phyloP scores from a whole-genome alignment of 2,113 vertebrate species.

The Delphinus delphis region DNA sequence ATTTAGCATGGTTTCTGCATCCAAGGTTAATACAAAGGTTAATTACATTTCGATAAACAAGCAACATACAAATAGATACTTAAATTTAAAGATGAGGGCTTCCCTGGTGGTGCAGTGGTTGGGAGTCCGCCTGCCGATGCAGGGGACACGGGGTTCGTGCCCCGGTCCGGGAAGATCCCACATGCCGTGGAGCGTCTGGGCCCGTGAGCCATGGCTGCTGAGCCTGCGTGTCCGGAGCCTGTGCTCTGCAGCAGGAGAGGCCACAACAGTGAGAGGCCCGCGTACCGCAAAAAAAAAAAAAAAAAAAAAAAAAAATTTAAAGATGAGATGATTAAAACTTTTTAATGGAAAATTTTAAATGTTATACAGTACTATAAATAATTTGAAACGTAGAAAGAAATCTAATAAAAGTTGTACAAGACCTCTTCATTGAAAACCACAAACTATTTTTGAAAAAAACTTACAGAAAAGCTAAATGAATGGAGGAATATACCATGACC shows the following conservation, averaged over 20 bases:
- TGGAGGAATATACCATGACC: not conserved
- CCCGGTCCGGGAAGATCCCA: accelerated
- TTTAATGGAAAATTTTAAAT: not conserved
- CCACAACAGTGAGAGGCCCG: no score
- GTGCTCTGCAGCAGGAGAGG: no score
- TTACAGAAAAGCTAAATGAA: not conserved
- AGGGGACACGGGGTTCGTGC: no score
- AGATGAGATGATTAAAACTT: not conserved
- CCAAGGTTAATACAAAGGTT: not conserved
- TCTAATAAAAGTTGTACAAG: not conserved
- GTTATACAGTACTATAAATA: not conserved
- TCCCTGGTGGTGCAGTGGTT: no score
- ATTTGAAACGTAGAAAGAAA: not conserved
- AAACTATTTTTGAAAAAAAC: not conserved
- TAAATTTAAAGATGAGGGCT: no score
- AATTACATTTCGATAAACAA: not conserved
- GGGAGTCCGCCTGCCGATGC: no score
- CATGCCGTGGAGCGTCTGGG: no score
- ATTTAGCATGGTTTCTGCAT: not conserved
- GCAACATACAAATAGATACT: not conserved
- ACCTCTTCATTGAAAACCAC: not conserved
- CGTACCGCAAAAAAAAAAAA: no score
- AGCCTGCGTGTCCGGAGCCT: no score
- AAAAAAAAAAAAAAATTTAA: no score
- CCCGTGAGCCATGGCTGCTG: no score